These are phyloP conservation scores for Apamea crenata DNA, from an alignment of 2,888 invertebrate species.

Conservation along the genomic window DNA sequence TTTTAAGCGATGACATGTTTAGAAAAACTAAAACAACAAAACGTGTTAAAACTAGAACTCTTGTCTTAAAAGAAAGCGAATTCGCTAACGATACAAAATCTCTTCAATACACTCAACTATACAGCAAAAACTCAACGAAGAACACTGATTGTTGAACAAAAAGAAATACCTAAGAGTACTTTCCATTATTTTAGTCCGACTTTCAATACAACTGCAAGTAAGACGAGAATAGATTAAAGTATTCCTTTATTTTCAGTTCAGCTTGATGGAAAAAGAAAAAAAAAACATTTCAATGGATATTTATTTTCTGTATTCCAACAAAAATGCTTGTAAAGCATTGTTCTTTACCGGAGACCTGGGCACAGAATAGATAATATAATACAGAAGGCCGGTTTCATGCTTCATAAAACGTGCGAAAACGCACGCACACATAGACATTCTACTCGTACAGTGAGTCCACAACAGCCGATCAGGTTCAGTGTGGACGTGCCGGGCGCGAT, in stretches of 20 bases:
- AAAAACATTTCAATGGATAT: constrained; percentile 52
- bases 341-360: constrained; percentile 17
- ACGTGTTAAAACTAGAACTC: not conserved
- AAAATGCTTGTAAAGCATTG: constrained; percentile 53
- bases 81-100: constrained; percentile 18
- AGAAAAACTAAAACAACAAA: not conserved
- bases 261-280: constrained; percentile 39
- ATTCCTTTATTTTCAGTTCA: constrained; percentile 42
- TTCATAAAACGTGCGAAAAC: not conserved
- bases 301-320: constrained; percentile 56
- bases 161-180: constrained; percentile 28
- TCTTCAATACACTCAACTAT: constrained; percentile 6
- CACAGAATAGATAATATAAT: not conserved
- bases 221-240: constrained; percentile 49
- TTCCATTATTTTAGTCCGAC: constrained; percentile 34
- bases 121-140: constrained; percentile 19
- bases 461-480: not conserved
- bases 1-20: not conserved
- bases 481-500: no score
- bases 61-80: not conserved
- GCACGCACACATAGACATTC: not conserved
- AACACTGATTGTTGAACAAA: constrained; percentile 46
- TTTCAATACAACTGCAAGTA: constrained; percentile 43
- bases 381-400: not conserved
- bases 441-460: no score